Evolutionary conservation across 2,888 invertebrate genomes (phyloP), one percentile per base, ranked within the genome.

Genomic region (Parnassius orleans): DNA sequence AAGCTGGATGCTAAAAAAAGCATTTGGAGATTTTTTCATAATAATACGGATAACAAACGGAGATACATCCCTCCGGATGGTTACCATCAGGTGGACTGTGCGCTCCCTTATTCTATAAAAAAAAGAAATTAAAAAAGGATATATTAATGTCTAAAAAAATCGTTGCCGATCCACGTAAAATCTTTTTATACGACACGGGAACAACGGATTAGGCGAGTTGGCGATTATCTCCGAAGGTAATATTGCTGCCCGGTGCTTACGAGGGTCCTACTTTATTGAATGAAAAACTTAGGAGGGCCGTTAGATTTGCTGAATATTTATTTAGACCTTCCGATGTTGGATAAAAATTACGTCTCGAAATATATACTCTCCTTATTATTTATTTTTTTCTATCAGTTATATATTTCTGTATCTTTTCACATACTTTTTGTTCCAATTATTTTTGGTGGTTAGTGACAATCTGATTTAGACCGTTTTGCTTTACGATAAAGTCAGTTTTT

Each of bases 121-220:
- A 33, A 33, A 7, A 7, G 7, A 46, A n/a, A 46, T 7, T n/a
- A 46, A n/a, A 46, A 46, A 46, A 46, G 46, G 7, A 46, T 33
- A 33, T 5, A 7, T 33, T 33, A 43, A 11, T 43, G 42, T n/a
- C 14, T 10, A 54, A 11, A 54, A 12, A 47, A 53, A 53, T 60
- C n/a, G 14, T 33, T 41, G 11, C 46, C 10, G 41, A 52, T 48
- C 24, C 47, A 54, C 7, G 53, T 54, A 43, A 10, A 48, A 60
- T 53, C 60, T 59, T 60, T 54, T 48, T 42, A 47, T 19, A 47
- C 48, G n/a, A 48, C 42, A 43, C 5, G 24, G 60, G 54, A 53
- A 54, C 54, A 50, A n/a, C 24, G 52, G 53, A 60, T 54, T 60
- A 60, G 50, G 44, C 44, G 54, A 60, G 60, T 55, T 55, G 42